Conservation (phyloP, 2,797 vertebrate genomes). For the Galago senegalensis region DNA sequence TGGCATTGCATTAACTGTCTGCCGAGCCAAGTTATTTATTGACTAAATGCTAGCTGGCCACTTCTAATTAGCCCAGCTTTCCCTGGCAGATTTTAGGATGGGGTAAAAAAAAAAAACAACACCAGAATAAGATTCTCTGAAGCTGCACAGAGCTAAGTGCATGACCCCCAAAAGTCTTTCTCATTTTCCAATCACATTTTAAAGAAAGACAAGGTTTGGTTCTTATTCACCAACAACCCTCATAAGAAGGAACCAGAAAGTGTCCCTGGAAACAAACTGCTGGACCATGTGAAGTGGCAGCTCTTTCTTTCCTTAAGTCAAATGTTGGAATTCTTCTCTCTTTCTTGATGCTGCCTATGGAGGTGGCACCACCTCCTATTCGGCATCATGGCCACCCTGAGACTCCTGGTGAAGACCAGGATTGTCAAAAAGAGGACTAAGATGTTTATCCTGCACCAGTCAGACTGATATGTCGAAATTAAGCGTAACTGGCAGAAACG, state of each 20-base stretch:
- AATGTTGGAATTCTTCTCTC: too few relatives aligned
- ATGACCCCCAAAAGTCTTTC: neutral
- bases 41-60: constrained; percentile 86
- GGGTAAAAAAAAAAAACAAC: constrained; percentile 66
- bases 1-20: constrained; percentile 82
- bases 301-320: neutral
- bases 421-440: too few relatives aligned
- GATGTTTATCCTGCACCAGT: too few relatives aligned
- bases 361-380: too few relatives aligned
- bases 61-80: constrained; percentile 87
- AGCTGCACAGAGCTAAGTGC: neutral
- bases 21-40: constrained; percentile 87
- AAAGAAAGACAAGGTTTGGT: neutral
- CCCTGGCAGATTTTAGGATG: constrained; percentile 76
- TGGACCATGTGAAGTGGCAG: neutral
- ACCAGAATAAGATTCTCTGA: neutral
- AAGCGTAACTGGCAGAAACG: too few relatives aligned
- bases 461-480: too few relatives aligned
- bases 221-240: neutral
- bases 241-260: neutral
- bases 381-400: too few relatives aligned
- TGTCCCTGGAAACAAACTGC: neutral
- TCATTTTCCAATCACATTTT: neutral
- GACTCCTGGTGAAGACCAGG: too few relatives aligned
- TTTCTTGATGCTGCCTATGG: too few relatives aligned